Conservation (phyloP, 2,888 invertebrate genomes). For the Andrena flavipes region DNA sequence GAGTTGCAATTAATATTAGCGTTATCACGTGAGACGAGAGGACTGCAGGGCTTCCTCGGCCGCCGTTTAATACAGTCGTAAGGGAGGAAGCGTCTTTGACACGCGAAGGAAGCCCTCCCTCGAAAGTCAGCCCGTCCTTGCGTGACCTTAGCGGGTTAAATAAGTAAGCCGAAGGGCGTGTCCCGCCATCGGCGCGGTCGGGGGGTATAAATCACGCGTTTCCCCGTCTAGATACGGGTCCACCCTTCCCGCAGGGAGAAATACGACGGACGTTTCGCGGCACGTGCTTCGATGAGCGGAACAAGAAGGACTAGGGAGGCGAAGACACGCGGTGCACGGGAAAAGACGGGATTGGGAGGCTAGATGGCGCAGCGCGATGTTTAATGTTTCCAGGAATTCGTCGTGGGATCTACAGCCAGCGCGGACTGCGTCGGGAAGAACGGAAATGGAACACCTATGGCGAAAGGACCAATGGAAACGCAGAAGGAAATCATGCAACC, state of each 20-base stretch:
- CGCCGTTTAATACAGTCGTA: neutral
- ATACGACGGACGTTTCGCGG: conserved; percentile 57
- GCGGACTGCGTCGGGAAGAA: neutral
- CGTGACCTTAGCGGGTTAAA: conserved; percentile 51
- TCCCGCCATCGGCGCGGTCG: conserved; percentile 1
- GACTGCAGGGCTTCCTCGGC: conserved; percentile 16
- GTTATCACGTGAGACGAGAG: conserved; percentile 34
- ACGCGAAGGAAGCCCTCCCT: conserved; percentile 31
- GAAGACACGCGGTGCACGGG: neutral
- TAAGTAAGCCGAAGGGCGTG: conserved; percentile 52
- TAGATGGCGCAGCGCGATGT: neutral
- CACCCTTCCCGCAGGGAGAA: conserved; percentile 23
- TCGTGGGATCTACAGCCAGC: conserved; percentile 4
- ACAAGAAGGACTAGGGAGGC: neutral
- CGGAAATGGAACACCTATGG: conserved; percentile 20
- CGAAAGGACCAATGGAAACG: conserved; percentile 2
- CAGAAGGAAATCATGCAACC: neutral
- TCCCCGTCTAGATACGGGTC: conserved; percentile 48
- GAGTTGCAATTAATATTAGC: conserved; percentile 22
- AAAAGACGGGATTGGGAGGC: conserved; percentile 11
- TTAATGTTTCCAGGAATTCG: conserved; percentile 40
- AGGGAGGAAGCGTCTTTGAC: conserved; percentile 16
- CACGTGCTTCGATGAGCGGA: neutral
- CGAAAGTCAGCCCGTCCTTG: conserved; percentile 28
- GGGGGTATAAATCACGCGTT: conserved; percentile 55